phyloP scores from a whole-genome alignment of 2,888 invertebrate species.

The Chrysolina haemoptera region DNA sequence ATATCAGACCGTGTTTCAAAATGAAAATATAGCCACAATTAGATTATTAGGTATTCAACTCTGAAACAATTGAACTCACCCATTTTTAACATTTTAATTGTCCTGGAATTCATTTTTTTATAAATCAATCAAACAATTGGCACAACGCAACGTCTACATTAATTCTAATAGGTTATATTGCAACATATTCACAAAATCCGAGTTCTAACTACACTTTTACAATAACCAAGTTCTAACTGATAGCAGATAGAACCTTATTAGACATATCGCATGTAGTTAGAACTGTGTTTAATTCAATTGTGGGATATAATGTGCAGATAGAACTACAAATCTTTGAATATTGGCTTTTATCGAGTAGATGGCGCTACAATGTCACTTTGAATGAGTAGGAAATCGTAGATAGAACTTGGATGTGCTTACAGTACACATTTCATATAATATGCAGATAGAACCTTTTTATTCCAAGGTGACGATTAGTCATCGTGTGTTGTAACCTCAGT shows the following conservation, averaged over 20 bases:
- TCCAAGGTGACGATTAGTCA: background rate
- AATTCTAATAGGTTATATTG: slow-evolving; percentile 22
- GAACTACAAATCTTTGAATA: background rate
- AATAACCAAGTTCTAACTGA: slow-evolving; percentile 30
- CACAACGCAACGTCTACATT: background rate
- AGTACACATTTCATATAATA: too few species aligned
- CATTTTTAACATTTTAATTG: slow-evolving; percentile 30
- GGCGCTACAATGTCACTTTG: background rate
- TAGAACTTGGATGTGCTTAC: background rate
- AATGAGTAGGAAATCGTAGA: background rate
- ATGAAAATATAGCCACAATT: background rate
- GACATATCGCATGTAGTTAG: slow-evolving; percentile 7
- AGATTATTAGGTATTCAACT: background rate
- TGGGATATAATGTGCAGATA: slow-evolving; percentile 1
- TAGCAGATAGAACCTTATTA: slow-evolving; percentile 27
- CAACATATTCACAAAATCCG: background rate
- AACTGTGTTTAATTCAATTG: background rate
- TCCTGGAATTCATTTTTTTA: slow-evolving; percentile 18
- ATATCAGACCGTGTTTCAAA: background rate
- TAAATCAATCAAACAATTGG: background rate
- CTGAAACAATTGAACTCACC: slow-evolving; percentile 13
- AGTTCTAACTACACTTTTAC: slow-evolving; percentile 25
- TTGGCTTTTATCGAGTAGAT: background rate
- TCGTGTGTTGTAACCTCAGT: too few species aligned
- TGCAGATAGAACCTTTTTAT: background rate